Base-by-base conservation (phyloP, 2,797 vertebrate species). In the Crocodylus rhombifer region DNA sequence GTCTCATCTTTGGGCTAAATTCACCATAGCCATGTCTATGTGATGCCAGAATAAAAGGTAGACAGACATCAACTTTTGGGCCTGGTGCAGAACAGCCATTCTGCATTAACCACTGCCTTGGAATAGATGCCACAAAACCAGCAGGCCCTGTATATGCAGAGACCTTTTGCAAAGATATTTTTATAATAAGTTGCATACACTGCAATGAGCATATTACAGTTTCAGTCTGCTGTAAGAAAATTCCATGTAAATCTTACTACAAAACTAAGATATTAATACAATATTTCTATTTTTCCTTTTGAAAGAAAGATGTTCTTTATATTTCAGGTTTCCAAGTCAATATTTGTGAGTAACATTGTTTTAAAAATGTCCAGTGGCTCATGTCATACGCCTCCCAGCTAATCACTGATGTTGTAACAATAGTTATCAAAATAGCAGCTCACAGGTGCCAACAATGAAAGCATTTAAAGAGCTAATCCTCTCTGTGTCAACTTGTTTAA, bases 371-470 rank as follows among this genome's bases (percentile, higher is more conserved):
- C 57, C 56, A 67, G 82, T 58, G 10, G 2, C 17, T 14, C 16
- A 7, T 80, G 75, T 83, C 80, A 62, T 28, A 65, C 13, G 16
- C 80, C 80, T 62, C 23, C 25, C 86, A 84, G 30, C 65, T 90
- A 60, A 51, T 51, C 78, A 4, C 21, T 25, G 57, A 62, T 80
- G 28, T 25, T 14, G 64, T 26, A 30, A 69, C 69, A 64, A 76
- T 2, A 0, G 58, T 61, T 76, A 80, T 82, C 30, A 69, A 88
- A 95, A 55, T 36, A 86, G 90, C 84, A 80, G 63, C 84, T 80
- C 55, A 78, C 20, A 78, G 55, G 51, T 75, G 91, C 63, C 90
- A 93, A 56, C 80, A 77, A 65, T 84, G 79, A 84, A 87, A 60
- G 17, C 1, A 1, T 30, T 30, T 92, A 63, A 89, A 86, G 82